Conservation (phyloP, 2,888 invertebrate genomes). For the Scaptomyza reducta region DNA sequence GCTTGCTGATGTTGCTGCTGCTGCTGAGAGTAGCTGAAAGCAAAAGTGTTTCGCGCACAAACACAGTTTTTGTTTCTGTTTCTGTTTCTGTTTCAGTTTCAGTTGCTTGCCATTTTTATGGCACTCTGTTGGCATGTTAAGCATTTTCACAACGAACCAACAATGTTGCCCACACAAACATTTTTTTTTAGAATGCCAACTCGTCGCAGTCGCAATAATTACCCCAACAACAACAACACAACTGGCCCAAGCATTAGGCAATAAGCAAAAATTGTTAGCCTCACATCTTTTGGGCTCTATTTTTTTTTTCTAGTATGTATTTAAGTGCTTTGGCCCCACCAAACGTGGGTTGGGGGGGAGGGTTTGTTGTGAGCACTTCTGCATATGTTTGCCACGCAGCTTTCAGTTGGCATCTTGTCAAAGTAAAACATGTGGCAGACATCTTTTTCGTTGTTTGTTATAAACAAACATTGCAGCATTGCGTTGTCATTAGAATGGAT, state of each 20-base stretch:
- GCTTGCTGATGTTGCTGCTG: slow-evolving; percentile 34
- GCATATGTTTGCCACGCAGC: slow-evolving; percentile 59
- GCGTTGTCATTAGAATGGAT: slow-evolving; percentile 78
- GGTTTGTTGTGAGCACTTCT: slow-evolving; percentile 42
- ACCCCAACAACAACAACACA: slow-evolving; percentile 16
- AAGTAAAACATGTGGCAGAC: slow-evolving; percentile 73
- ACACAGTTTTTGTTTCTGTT: slow-evolving; percentile 5
- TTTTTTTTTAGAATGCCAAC: slow-evolving; percentile 37
- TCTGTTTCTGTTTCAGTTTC: slow-evolving; percentile 15
- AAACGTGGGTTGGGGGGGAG: slow-evolving; percentile 10
- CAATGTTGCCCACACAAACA: slow-evolving; percentile 51
- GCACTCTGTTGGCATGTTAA: slow-evolving; percentile 65
- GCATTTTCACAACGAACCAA: slow-evolving; percentile 63
- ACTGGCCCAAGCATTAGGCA: slow-evolving; percentile 54
- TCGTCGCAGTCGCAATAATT: slow-evolving; percentile 46
- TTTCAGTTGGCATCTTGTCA: slow-evolving; percentile 74
- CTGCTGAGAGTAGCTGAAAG: slow-evolving; percentile 67
- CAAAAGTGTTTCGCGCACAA: slow-evolving; percentile 65
- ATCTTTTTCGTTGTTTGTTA: slow-evolving; percentile 54
- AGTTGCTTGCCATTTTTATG: slow-evolving; percentile 55
- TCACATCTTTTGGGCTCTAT: slow-evolving; percentile 55
- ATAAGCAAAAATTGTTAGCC: slow-evolving; percentile 43
- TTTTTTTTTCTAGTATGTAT: slow-evolving; percentile 41
- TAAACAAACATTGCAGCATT: slow-evolving; percentile 62
- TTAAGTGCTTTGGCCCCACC: slow-evolving; percentile 63